These are phyloP conservation scores for Aphyosemion australe DNA, from an alignment of 2,113 vertebrate species.

Conservation along the genomic window DNA sequence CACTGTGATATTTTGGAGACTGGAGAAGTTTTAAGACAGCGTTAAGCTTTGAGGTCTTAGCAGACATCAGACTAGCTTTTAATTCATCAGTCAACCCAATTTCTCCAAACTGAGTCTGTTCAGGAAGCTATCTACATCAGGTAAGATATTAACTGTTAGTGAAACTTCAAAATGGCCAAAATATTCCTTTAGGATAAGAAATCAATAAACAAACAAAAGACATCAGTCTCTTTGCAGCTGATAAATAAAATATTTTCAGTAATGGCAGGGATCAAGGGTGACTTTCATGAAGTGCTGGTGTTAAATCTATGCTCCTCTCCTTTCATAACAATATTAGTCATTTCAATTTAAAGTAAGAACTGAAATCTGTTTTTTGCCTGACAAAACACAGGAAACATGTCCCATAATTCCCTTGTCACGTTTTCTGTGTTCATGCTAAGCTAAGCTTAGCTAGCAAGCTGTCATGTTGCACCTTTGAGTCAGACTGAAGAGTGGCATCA, in stretches of 20 bases:
- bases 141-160: too few relatives aligned
- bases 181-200: background rate
- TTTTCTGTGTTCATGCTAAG: background rate
- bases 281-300: slow-evolving; percentile 47
- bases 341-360: too few relatives aligned
- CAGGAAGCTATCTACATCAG: too few relatives aligned
- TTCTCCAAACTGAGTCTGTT: too few relatives aligned
- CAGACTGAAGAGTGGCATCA: background rate
- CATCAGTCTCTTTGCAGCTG: background rate
- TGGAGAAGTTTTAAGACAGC: too few relatives aligned
- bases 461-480: background rate
- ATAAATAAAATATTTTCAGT: background rate
- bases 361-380: too few relatives aligned
- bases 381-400: too few relatives aligned
- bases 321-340: background rate
- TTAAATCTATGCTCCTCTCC: background rate
- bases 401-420: background rate
- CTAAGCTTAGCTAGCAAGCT: background rate
- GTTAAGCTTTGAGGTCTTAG: too few relatives aligned
- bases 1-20: too few relatives aligned
- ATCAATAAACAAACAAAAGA: background rate
- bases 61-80: too few relatives aligned
- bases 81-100: too few relatives aligned
- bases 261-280: slow-evolving; percentile 12
- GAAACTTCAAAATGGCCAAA: too few relatives aligned